A percentile compares a stretch with the other conserved stretches of the same genome.
Evolutionary conservation across 2,888 invertebrate genomes (phyloP).

Genomic region (Synergus itoensis): DNA sequence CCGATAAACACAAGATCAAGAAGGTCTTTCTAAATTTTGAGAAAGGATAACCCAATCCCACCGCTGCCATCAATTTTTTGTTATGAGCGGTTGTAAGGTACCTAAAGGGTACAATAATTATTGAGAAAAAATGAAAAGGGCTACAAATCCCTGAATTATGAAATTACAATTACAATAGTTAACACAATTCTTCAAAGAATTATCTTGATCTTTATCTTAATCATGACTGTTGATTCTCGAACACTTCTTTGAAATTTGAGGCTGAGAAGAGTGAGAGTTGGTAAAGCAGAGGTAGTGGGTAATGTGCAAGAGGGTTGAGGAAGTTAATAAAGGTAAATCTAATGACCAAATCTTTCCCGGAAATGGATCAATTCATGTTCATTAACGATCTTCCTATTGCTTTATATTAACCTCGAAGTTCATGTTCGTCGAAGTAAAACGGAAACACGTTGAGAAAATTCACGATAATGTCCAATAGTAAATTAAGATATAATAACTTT

Average conservation of each 20-base stretch:
- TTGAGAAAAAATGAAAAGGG: too few relatives aligned
- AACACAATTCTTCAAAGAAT: too few relatives aligned
- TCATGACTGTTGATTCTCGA: too few relatives aligned
- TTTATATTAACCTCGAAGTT: not conserved
- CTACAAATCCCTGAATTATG: too few relatives aligned
- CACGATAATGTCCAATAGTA: constrained; percentile 71
- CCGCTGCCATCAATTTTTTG: too few relatives aligned
- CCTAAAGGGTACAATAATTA: too few relatives aligned
- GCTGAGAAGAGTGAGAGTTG: not conserved
- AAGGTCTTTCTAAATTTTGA: too few relatives aligned
- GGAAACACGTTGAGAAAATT: constrained; percentile 67
- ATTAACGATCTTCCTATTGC: not conserved
- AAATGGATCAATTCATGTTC: constrained; percentile 13
- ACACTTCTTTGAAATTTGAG: not conserved
- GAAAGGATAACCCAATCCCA: too few relatives aligned
- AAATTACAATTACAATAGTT: too few relatives aligned
- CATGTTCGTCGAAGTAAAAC: constrained; percentile 53
- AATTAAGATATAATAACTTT: constrained; percentile 76
- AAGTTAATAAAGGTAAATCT: constrained; percentile 7
- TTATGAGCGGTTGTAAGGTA: too few relatives aligned
- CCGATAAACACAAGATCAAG: not conserved
- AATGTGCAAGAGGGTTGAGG: not conserved
- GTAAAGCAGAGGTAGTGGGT: not conserved
- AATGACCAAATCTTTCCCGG: constrained; percentile 2
- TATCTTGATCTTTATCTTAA: too few relatives aligned